Percentiles rank a stretch among this genome's conserved stretches.
Conservation (phyloP, 2,797 vertebrate genomes). For the Prionace glauca region DNA sequence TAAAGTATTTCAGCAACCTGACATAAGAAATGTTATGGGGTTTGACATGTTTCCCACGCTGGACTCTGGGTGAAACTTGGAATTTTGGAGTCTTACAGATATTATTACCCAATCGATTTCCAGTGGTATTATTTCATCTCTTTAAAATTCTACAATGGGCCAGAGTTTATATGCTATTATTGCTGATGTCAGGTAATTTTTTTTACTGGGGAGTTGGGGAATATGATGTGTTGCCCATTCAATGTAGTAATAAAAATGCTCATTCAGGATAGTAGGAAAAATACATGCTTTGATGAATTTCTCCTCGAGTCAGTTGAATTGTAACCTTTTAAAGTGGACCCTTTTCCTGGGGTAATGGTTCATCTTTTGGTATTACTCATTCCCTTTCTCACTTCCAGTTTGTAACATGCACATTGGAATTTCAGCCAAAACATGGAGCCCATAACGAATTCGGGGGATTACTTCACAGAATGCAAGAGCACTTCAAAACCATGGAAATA, state of each 20-base stretch:
- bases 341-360: neutral
- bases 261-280: neutral
- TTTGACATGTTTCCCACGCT: neutral
- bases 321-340: neutral
- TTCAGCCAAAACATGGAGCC: neutral
- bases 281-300: neutral
- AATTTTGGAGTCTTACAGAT: too few species aligned
- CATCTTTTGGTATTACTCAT: neutral
- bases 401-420: neutral
- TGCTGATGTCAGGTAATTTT: neutral
- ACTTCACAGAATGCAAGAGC: neutral
- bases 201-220: too few species aligned
- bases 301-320: neutral
- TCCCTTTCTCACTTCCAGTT: neutral
- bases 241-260: neutral
- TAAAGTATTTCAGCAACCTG: neutral
- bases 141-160: neutral
- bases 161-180: neutral
- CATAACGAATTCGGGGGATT: neutral
- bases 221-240: neutral
- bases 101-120: neutral
- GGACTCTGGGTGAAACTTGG: too few species aligned
- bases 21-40: neutral
- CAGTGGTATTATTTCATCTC: neutral
- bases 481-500: neutral